These are phyloP conservation scores for Noctilio leporinus DNA, from an alignment of 2,113 vertebrate species.

Conservation along the genomic window DNA sequence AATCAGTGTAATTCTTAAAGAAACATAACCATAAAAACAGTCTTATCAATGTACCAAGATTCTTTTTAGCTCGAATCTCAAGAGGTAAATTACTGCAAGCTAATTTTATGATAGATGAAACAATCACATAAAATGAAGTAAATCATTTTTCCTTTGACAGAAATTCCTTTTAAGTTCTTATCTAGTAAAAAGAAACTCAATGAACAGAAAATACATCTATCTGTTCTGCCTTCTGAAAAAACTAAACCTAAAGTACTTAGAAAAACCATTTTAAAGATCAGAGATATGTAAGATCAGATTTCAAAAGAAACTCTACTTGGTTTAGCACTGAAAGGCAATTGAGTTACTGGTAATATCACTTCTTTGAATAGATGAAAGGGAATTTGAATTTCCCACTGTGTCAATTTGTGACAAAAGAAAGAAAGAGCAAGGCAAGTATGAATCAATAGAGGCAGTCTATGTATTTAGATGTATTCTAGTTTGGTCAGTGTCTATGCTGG, in stretches of 20 bases:
- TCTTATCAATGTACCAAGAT: not conserved
- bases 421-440: not conserved
- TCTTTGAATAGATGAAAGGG: not conserved
- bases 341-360: not conserved
- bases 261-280: constrained; percentile 39
- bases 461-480: not conserved
- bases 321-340: not conserved
- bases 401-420: not conserved
- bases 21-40: constrained; percentile 4
- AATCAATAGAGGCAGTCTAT: not conserved
- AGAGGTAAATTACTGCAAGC: constrained; percentile 41
- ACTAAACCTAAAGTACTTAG: not conserved
- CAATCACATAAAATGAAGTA: not conserved
- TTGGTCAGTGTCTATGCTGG: not conserved
- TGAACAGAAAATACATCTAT: constrained; percentile 29
- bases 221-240: constrained; percentile 31
- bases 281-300: not conserved
- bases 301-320: not conserved
- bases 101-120: constrained; percentile 54
- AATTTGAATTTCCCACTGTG: not conserved
- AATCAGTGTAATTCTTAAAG: constrained; percentile 14
- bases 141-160: constrained; percentile 38
- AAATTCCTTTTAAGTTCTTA: constrained; percentile 43
- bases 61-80: constrained; percentile 50
- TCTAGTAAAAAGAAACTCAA: not conserved